Percentiles rank a stretch among this genome's conserved stretches.
These are phyloP conservation scores for Dryadula phaetusa DNA, from an alignment of 2,888 invertebrate genomes.

Conservation along the genomic window DNA sequence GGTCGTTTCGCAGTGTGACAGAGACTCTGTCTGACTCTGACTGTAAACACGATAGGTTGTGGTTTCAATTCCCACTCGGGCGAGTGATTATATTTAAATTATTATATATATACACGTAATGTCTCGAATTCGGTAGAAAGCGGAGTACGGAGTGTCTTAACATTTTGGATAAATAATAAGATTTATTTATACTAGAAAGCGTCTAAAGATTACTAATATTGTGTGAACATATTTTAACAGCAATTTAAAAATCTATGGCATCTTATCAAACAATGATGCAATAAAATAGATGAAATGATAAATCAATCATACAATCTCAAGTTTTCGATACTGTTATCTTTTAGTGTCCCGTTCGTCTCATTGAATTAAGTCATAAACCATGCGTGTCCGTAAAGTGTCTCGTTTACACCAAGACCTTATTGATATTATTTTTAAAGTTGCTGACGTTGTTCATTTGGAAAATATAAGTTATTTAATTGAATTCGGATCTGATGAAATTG, in stretches of 20 bases:
- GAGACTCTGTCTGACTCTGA: too few relatives aligned
- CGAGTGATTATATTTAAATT: too few relatives aligned
- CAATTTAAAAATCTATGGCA: conserved; percentile 1
- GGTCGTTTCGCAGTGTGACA: too few relatives aligned
- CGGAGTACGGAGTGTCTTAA: too few relatives aligned
- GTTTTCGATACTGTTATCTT: conserved; percentile 29
- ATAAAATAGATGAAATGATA: conserved; percentile 35
- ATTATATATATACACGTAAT: too few relatives aligned
- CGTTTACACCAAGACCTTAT: conserved; percentile 59
- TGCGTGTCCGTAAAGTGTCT: conserved; percentile 67
- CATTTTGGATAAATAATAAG: too few relatives aligned
- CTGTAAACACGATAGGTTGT: too few relatives aligned
- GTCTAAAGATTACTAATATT: background rate
- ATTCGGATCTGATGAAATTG: conserved; percentile 63
- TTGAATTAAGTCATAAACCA: conserved; percentile 48
- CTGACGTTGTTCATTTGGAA: conserved; percentile 50
- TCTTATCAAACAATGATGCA: conserved; percentile 16
- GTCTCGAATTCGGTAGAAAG: too few relatives aligned
- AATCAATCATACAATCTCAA: conserved; percentile 27
- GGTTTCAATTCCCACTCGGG: too few relatives aligned
- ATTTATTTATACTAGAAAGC: too few relatives aligned
- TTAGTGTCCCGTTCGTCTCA: conserved; percentile 32
- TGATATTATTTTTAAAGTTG: conserved; percentile 60
- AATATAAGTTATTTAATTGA: conserved; percentile 47
- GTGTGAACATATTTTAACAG: background rate